Base-by-base conservation (phyloP, 2,888 invertebrate species). In the Apamea monoglypha region DNA sequence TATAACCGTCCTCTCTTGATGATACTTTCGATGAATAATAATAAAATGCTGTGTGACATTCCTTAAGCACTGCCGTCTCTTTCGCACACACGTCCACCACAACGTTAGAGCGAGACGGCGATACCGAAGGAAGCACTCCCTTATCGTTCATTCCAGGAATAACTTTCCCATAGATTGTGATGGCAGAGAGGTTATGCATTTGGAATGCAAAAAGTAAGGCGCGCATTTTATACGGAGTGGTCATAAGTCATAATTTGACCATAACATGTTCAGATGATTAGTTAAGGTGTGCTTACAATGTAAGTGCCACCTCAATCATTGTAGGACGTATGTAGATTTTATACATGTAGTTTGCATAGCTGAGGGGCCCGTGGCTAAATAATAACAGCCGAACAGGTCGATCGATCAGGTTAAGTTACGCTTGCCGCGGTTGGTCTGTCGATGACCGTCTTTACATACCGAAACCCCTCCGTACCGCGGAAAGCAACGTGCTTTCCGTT, bases 81-180 rank as follows among this genome's bases (percentile, higher is more conserved):
- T 82, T 91, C 86, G 8, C 77, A 61, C 87, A 44, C 61, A 6
- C 8, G 47, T 63, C 25, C 59, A 36, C 12, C 36, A 21, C 29
- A 76, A 82, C 50, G 91, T 81, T 78, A 74, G 90, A 93, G 83
- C 87, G 90, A 89, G 95, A 93, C 88, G 87, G 74, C 74, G 29
- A 14, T 78, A 91, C 80, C 91, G 88, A 89, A 94, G 94, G 94
- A 95, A 95, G 95, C 93, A 89, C 91, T 90, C 92, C 90, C 94
- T 96, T 96, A 96, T 96, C 95, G 93, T 94, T 93, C 96, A 96
- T 96, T 95, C 96, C 96, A 90, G 93, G 95, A 96, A 96, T 96
- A 96, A 95, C 96, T 96, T 95, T 96, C 95, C 95, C 96, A 96
- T 95, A 96, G 95, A 95, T 94, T 95, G 93, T 93, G 91, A 91